Conservation (phyloP, 2,113 vertebrate species). For the Shinisaurus crocodilurus region DNA sequence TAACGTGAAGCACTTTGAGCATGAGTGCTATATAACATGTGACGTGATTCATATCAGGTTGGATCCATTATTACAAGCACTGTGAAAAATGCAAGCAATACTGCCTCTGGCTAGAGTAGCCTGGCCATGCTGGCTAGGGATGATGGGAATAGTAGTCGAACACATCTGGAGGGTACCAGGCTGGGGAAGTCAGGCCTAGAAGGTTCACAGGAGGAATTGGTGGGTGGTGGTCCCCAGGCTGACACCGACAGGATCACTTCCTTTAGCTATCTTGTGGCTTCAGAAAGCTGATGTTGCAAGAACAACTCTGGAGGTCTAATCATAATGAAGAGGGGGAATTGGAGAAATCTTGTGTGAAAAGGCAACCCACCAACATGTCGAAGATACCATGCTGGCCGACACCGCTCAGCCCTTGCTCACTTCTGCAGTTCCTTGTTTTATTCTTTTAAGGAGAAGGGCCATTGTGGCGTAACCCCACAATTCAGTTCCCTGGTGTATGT, state of each 20-base stretch:
- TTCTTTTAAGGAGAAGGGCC: too few species aligned
- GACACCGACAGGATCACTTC: background rate
- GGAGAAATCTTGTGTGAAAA: background rate
- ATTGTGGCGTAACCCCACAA: too few species aligned
- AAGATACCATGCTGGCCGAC: background rate
- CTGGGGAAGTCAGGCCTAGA: background rate
- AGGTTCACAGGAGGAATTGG: background rate
- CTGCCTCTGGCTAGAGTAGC: too few species aligned
- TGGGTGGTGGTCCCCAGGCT: background rate
- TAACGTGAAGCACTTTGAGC: background rate
- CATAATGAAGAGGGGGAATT: background rate
- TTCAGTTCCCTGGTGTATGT: too few species aligned
- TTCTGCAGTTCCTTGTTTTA: background rate
- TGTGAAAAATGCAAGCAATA: too few species aligned
- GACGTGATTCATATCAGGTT: background rate
- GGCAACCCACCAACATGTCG: background rate
- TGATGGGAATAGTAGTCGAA: background rate
- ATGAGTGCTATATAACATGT: background rate
- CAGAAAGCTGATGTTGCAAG: background rate
- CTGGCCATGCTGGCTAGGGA: too few species aligned
- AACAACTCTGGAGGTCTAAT: background rate
- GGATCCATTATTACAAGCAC: too few species aligned
- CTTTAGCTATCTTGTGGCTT: background rate
- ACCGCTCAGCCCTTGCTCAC: background rate
- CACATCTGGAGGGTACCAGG: too few species aligned